Percentiles rank a stretch among this genome's conserved stretches.
phyloP scores from a whole-genome alignment of 2,888 invertebrate species.

The Campoplex nolae region DNA sequence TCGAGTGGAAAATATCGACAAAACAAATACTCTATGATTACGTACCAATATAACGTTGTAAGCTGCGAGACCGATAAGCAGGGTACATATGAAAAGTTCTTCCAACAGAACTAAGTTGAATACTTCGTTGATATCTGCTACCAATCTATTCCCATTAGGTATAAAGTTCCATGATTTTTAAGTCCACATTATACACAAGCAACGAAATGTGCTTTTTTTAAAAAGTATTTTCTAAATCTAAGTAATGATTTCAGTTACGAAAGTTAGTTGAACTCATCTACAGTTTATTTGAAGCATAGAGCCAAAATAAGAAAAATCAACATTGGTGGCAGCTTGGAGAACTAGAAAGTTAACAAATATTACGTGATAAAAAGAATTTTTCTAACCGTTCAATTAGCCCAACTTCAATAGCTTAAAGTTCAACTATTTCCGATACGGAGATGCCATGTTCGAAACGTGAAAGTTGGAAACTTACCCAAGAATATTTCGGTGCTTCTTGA shows the following conservation, averaged over 20 bases:
- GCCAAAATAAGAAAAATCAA: neutral
- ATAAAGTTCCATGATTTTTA: neutral
- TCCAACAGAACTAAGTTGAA: slow-evolving; percentile 60
- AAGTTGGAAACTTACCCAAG: slow-evolving; percentile 34
- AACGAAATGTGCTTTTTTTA: neutral
- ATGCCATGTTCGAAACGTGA: neutral
- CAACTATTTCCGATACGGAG: neutral
- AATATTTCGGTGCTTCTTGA: slow-evolving; percentile 45
- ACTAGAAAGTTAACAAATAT: neutral
- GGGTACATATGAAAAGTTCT: slow-evolving; percentile 58
- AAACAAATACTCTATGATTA: neutral
- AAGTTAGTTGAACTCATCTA: neutral
- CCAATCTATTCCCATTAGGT: slow-evolving; percentile 26
- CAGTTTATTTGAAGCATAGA: neutral
- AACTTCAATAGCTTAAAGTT: neutral
- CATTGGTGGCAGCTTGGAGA: neutral
- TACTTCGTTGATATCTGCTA: slow-evolving; percentile 56
- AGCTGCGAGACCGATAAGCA: slow-evolving; percentile 59
- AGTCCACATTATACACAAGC: neutral
- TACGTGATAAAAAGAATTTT: neutral
- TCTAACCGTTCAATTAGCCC: too few species aligned
- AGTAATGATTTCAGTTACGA: neutral
- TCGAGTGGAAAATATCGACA: neutral
- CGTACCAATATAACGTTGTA: slow-evolving; percentile 65
- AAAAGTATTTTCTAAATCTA: neutral